Evolutionary conservation across 2,888 invertebrate species (phyloP), one percentile per base, ranked within the genome.

Genomic region (Pegoplata infirma): DNA sequence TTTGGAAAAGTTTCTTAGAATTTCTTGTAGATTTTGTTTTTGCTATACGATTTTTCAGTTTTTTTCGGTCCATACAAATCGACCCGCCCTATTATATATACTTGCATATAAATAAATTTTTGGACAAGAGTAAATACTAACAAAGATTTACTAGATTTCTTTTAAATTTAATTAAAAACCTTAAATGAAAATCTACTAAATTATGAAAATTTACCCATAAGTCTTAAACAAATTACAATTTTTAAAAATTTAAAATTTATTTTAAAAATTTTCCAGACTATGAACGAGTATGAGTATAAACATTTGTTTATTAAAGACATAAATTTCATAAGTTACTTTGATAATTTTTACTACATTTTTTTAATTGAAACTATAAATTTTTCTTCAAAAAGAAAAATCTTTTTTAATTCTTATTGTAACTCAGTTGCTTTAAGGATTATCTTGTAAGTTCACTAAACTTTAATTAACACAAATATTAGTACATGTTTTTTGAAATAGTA

Each of bases 381-480:
- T 32, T 3, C 8, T n/a, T 1, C 8, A 32, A 32, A 28, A 19
- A 56, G 12, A 8, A 14, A 58, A 44, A 53, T 40, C 25, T 36
- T 10, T 44, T 40, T 51, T 73, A 55, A 66, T 73, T 58, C 58
- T 12, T 5, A 59, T 59, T 47, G 59, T 66, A 19, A 32, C 28
- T 51, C 61, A 28, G 68, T 68, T 75, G 25, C 16, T 75, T 55
- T 75, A 61, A 75, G 55, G 36, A 67, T 74, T 68, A 55, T 64
- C 36, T 44, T 49, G 23, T 8, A 66, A 75, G 78, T 79, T 79
- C 78, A 75, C 61, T 56, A 75, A 75, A 75, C 75, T 75, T 75
- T 75, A 75, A 75, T 75, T 75, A 75, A 75, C 68, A 75, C 49
- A 68, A 75, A 75, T 68, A 68, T 56, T 56, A 56, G 61, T 74